These are phyloP conservation scores for Anodontia alba DNA, from an alignment of 2,888 invertebrate genomes.

Conservation along the genomic window DNA sequence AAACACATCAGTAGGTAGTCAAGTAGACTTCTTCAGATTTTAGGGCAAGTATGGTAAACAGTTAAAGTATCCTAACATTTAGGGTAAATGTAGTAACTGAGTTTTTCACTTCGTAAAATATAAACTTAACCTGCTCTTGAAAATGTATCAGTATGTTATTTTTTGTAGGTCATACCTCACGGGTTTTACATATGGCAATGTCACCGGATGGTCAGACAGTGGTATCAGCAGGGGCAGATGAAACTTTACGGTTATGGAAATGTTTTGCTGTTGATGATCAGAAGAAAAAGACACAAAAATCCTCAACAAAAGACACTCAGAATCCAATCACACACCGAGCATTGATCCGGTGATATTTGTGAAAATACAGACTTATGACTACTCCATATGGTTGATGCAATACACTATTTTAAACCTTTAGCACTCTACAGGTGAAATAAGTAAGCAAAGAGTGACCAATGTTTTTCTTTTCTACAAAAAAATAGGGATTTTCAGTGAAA, in stretches of 20 bases:
- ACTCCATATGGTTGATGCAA: neutral
- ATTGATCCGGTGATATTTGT: conserved; percentile 50
- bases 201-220: conserved; percentile 98
- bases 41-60: too few relatives aligned
- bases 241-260: conserved; percentile 97
- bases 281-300: conserved; percentile 74
- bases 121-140: too few relatives aligned
- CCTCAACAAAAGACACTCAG: conserved; percentile 62
- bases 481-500: too few relatives aligned
- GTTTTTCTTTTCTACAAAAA: too few relatives aligned
- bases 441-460: too few relatives aligned
- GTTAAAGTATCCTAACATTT: too few relatives aligned
- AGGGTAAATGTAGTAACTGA: too few relatives aligned
- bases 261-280: conserved; percentile 89
- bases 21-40: too few relatives aligned
- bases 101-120: too few relatives aligned
- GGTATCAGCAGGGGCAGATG: conserved; percentile 97
- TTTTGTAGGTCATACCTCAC: conserved; percentile 91
- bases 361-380: neutral
- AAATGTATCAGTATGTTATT: too few relatives aligned
- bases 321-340: conserved; percentile 46
- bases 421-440: too few relatives aligned
- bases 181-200: conserved; percentile 95
- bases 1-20: too few relatives aligned
- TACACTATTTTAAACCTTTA: neutral